Evolutionary conservation across 2,888 invertebrate genomes (phyloP), one percentile per base, ranked within the genome.

Genomic region (Pollenia griseotomentosa): DNA sequence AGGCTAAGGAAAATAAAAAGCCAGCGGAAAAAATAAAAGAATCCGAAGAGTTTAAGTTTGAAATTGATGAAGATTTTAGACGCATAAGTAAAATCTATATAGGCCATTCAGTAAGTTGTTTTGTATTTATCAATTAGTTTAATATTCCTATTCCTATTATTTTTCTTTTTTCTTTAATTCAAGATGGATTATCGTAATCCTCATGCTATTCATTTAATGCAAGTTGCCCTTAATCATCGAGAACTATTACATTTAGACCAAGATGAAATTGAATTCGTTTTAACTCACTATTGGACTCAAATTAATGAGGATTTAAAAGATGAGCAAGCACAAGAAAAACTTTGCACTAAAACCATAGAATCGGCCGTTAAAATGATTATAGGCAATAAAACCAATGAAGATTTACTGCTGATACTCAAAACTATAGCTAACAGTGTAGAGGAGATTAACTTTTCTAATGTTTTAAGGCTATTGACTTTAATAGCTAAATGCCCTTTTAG

Each of bases 51-150:
- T 55, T 55, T 1, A 68, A 44, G 0, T 66, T 80, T n/a, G 73
- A 83, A 65, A 55, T 90, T 2, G 90, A 92, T 84, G 93, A 93
- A 14, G 83, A 91, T 51, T 92, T 93, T 71, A 88, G 91, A 2
- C 91, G 91, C 40, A 91, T 93, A 7, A 92, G 91, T 84, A 93
- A 93, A 86, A 92, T 93, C 68, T 93, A 91, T 83, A 92, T 93
- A 68, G 92, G 92, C 11, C 90, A 93, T 84, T 93, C 93, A 89
- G 93, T 93, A 89, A 89, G 89, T 74, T n/a, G 55, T 8, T 48
- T 40, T 55, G 12, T 48, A 19, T 33, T 23, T 16, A 46, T 23
- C 7, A n/a, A 19, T 57, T 12, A 23, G 3, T 57, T 61, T 53
- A 11, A 11, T 46, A 73, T 10, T 16, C 16, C 3, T 46, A 73